These are phyloP conservation scores for Lacerta agilis DNA, from an alignment of 2,797 vertebrate genomes.

Conservation along the genomic window DNA sequence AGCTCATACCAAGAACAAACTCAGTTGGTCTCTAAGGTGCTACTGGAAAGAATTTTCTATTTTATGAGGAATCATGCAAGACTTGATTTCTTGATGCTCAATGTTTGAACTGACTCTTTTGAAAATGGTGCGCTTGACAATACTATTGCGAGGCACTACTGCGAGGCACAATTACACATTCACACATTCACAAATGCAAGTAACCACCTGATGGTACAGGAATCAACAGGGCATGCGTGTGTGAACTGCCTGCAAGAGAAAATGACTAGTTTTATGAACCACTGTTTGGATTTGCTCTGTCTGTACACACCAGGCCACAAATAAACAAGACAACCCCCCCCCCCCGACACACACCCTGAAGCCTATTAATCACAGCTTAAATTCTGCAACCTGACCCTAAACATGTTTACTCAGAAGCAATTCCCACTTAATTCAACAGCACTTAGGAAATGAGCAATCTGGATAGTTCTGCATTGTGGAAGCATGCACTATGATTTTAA, in stretches of 20 bases:
- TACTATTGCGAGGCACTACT: background rate
- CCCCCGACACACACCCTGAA: background rate
- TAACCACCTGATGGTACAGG: background rate
- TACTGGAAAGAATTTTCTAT: too few species aligned
- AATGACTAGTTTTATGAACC: background rate
- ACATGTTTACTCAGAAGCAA: background rate
- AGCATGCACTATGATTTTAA: background rate
- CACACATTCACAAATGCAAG: background rate
- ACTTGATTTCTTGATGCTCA: background rate
- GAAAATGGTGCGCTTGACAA: background rate
- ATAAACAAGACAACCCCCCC: background rate
- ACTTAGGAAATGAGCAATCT: background rate
- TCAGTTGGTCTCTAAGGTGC: too few species aligned
- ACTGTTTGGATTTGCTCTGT: background rate
- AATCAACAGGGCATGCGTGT: background rate
- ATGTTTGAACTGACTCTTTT: background rate
- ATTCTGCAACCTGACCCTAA: background rate
- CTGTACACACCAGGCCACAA: background rate
- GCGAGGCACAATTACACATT: background rate
- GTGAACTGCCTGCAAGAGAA: background rate
- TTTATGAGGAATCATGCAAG: too few species aligned
- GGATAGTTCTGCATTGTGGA: too few species aligned
- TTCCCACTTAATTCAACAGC: background rate
- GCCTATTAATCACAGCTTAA: too few species aligned
- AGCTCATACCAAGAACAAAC: too few species aligned